These are phyloP conservation scores for Sphyrna mokarran DNA, from an alignment of 2,113 vertebrate genomes.

Conservation along the genomic window DNA sequence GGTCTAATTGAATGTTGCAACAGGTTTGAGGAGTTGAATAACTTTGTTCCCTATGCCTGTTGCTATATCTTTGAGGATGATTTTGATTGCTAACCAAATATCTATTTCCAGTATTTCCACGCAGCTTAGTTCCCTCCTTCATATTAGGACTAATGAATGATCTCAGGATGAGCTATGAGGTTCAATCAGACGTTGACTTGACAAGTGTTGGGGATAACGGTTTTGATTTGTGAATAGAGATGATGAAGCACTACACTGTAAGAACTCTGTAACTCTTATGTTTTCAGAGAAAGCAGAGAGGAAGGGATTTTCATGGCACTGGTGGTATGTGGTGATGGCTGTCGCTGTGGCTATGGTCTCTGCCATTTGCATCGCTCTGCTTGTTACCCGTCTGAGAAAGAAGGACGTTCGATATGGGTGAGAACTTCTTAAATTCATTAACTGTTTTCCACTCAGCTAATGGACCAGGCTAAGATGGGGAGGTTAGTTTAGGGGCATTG, in stretches of 20 bases:
- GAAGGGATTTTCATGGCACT: constrained; percentile 72
- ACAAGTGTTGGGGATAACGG: neutral
- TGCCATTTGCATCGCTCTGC: constrained; percentile 63
- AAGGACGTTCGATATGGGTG: constrained; percentile 86
- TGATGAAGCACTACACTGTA: neutral
- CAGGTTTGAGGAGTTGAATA: neutral
- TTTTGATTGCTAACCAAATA: too few relatives aligned
- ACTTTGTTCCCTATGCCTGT: neutral
- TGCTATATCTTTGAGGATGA: neutral
- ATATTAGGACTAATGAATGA: neutral
- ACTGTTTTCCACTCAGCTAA: neutral
- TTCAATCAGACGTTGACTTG: neutral
- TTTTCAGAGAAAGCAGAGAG: neutral
- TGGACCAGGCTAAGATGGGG: neutral
- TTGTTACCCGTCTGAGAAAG: constrained; percentile 66
- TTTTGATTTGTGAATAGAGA: neutral
- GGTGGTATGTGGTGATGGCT: constrained; percentile 82
- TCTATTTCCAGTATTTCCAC: neutral
- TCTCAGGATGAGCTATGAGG: neutral
- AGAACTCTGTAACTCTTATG: neutral
- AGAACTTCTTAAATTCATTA: constrained; percentile 34
- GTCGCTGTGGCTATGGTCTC: constrained; percentile 59
- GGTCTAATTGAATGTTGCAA: neutral
- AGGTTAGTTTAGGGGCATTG: too few relatives aligned
- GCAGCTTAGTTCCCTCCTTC: neutral